A percentile compares a stretch with the other conserved stretches of the same genome.
phyloP scores from a whole-genome alignment of 2,888 invertebrate genomes.

The Periphyllus acericola region DNA sequence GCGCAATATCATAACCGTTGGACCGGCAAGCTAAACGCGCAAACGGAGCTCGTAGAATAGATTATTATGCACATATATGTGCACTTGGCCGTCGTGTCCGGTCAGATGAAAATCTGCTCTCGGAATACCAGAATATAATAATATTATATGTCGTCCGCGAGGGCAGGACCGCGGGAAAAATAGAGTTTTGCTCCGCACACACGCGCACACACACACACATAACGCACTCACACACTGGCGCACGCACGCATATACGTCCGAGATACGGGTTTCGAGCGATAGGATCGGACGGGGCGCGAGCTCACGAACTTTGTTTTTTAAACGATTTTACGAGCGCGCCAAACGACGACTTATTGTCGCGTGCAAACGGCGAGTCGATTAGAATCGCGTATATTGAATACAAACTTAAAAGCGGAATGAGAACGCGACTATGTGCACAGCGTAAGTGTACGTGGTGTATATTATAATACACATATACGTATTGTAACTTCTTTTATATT shows the following conservation, averaged over 20 bases:
- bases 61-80: too few species aligned
- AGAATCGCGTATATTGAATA: conserved; percentile 38
- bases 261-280: conserved; percentile 2
- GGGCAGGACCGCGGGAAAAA: too few species aligned
- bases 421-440: conserved; percentile 2
- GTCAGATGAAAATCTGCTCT: too few species aligned
- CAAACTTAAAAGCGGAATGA: conserved; percentile 34
- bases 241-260: background rate
- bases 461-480: background rate
- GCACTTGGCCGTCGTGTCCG: too few species aligned
- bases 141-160: background rate
- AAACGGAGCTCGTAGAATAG: too few species aligned
- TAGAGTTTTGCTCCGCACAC: background rate
- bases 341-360: conserved; percentile 46
- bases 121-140: too few species aligned
- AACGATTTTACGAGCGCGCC: conserved; percentile 29
- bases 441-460: too few species aligned
- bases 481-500: conserved; percentile 43
- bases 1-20: conserved; percentile 24
- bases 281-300: background rate
- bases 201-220: background rate
- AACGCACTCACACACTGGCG: too few species aligned
- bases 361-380: conserved; percentile 46
- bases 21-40: background rate
- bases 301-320: conserved; percentile 37